These are phyloP conservation scores for Sceliomorpha sp. DNA, from an alignment of 2,888 invertebrate species.

Conservation along the genomic window DNA sequence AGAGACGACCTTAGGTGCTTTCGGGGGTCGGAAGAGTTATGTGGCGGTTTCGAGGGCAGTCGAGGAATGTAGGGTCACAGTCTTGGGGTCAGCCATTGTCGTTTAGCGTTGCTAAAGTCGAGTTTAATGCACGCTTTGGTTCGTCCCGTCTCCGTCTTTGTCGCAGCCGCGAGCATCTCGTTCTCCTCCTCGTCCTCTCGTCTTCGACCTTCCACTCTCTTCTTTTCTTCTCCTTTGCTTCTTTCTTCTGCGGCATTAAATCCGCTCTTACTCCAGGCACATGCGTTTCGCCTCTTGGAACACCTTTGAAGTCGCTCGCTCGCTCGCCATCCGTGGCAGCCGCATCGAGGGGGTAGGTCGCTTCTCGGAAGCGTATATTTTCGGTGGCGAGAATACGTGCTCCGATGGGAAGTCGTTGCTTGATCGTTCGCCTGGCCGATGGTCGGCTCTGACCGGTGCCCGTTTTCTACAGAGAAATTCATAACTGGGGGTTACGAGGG, in stretches of 20 bases:
- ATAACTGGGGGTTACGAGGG: too few species aligned
- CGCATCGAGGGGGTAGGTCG: constrained; percentile 54
- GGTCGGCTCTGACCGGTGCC: neutral
- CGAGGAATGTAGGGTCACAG: constrained; percentile 54
- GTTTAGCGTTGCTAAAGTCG: constrained; percentile 50
- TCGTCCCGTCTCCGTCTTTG: constrained; percentile 12
- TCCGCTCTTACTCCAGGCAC: constrained; percentile 22
- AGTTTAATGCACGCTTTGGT: constrained; percentile 32
- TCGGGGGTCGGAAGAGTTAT: constrained; percentile 55
- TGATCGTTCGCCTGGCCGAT: constrained; percentile 40
- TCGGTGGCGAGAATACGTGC: constrained; percentile 50
- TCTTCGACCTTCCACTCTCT: constrained; percentile 30
- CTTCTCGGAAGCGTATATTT: constrained; percentile 66
- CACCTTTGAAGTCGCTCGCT: constrained; percentile 57
- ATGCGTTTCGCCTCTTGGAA: constrained; percentile 34
- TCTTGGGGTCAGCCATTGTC: constrained; percentile 57
- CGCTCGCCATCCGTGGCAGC: constrained; percentile 21
- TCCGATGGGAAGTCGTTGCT: constrained; percentile 45
- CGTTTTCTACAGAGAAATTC: neutral
- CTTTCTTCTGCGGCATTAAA: constrained; percentile 25
- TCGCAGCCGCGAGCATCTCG: constrained; percentile 7
- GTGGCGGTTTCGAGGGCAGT: constrained; percentile 50
- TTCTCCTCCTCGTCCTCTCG: constrained; percentile 23
- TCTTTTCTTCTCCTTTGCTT: constrained; percentile 23
- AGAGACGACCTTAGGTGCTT: constrained; percentile 38